Evolutionary conservation across 2,113 vertebrate species (phyloP), one percentile per base, ranked within the genome.

Genomic region (Nematolebias whitei): DNA sequence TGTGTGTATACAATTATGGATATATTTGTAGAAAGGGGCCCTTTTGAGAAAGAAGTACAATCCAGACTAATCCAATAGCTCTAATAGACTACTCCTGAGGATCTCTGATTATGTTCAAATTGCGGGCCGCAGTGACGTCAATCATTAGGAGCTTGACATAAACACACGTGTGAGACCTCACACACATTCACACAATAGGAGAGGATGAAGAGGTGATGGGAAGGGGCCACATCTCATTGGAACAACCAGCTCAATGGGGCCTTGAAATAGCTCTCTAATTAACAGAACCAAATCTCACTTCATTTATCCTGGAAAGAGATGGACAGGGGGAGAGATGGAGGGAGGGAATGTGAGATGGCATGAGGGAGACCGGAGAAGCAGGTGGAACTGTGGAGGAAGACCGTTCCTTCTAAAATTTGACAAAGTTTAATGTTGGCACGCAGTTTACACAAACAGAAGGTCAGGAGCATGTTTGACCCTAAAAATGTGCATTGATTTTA

Each of bases 241-340:
- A 75, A 52, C 32, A 43, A 66, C 53, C 2, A 69, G 82, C 82
- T 85, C 77, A 71, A 63, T 54, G 63, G 70, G 78, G 72, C 63
- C 79, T 83, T 51, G 57, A 91, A 91, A 92, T 91, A 92, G 87
- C 83, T 70, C 69, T 85, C 83, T 90, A 89, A 91, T 92, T 90
- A 90, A 87, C 80, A 86, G 88, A 86, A 79, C 74, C 77, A 86
- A 88, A 91, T 90, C 87, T 85, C 76, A 87, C 79, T 81, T 83
- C 51, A 85, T 90, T 86, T 88, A 80, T 85, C 81, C 82, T 38
- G 56, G 43, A 57, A 68, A 56, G 53, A 56, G 60, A 79, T 12
- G 68, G 60, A 78, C 62, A 76, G 62, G 61, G 38, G 59, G 52
- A 65, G 68, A 56, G 75, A 62, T 41, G 63, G 59, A 55, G 18